phyloP scores from a whole-genome alignment of 2,888 invertebrate genomes.

The Drosophila borealis region DNA sequence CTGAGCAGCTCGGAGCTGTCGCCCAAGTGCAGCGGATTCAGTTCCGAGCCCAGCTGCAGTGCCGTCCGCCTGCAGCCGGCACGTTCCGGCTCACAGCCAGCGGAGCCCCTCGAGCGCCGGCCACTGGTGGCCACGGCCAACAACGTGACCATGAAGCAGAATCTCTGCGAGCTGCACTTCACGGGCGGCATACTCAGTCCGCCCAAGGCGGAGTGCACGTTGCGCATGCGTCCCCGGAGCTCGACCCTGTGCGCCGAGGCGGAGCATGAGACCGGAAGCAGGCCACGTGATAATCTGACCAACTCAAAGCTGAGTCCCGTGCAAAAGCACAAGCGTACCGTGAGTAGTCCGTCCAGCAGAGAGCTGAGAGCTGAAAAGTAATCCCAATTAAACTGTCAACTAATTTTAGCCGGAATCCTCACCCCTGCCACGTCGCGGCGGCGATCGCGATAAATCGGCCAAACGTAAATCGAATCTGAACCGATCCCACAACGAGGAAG shows the following conservation, averaged over 20 bases:
- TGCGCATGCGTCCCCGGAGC: constrained; percentile 77
- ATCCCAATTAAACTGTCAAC: too few relatives aligned
- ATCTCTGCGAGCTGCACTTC: constrained; percentile 82
- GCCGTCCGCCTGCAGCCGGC: not conserved
- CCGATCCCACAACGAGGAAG: constrained; percentile 86
- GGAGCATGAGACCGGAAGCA: constrained; percentile 16
- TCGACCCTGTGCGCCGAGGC: constrained; percentile 79
- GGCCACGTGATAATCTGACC: constrained; percentile 54
- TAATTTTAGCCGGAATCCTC: constrained; percentile 78
- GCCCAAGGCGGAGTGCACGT: constrained; percentile 75
- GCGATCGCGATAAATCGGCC: constrained; percentile 88
- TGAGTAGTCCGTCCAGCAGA: constrained; percentile 45
- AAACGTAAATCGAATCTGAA: constrained; percentile 89
- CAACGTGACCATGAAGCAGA: constrained; percentile 82
- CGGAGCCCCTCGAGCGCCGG: constrained; percentile 41
- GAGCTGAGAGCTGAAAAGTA: constrained; percentile 2
- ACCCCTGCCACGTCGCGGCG: constrained; percentile 80
- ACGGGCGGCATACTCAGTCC: constrained; percentile 69
- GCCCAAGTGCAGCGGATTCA: constrained; percentile 64
- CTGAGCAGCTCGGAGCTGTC: constrained; percentile 67
- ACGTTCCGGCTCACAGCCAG: constrained; percentile 57
- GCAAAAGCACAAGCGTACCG: constrained; percentile 74
- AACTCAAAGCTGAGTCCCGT: constrained; percentile 81
- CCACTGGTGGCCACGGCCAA: constrained; percentile 74
- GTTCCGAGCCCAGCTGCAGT: constrained; percentile 56